Conservation (phyloP, 2,797 vertebrate species). For the Myoxocephalus aenaeus region DNA sequence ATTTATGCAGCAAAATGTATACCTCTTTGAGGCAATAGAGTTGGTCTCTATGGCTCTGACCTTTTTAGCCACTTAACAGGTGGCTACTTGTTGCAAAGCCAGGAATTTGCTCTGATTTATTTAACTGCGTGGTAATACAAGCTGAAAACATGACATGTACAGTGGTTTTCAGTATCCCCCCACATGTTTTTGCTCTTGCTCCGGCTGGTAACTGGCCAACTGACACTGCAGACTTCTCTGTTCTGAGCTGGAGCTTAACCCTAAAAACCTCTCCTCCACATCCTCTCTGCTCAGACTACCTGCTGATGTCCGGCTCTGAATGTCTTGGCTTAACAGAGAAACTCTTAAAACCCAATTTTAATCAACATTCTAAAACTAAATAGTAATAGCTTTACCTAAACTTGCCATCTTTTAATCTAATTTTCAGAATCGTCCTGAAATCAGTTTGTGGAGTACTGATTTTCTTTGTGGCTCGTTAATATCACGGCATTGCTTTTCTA, state of each 20-base stretch:
- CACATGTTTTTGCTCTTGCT: background rate
- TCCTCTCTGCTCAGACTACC: constrained; percentile 10
- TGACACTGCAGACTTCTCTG: constrained; percentile 19
- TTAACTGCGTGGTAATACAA: background rate
- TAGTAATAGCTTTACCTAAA: no score
- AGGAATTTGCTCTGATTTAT: background rate
- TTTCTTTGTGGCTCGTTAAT: constrained; percentile 3
- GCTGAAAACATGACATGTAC: no score
- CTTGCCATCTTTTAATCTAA: no score
- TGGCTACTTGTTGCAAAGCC: background rate
- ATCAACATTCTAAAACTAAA: no score
- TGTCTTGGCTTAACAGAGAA: background rate
- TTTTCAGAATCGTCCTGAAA: no score
- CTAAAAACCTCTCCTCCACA: constrained; percentile 28
- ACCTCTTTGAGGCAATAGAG: background rate
- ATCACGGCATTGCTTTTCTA: background rate
- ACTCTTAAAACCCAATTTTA: background rate
- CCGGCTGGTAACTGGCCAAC: background rate
- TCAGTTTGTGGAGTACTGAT: no score
- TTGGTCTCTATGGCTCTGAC: constrained; percentile 1
- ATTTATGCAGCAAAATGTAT: background rate
- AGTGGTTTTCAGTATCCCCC: background rate
- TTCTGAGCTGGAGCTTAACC: constrained; percentile 54
- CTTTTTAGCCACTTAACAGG: background rate
- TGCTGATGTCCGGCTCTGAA: constrained; percentile 18